A percentile compares a stretch with the other conserved stretches of the same genome.
phyloP scores from a whole-genome alignment of 2,797 vertebrate genomes.

The Rhinophrynus dorsalis region DNA sequence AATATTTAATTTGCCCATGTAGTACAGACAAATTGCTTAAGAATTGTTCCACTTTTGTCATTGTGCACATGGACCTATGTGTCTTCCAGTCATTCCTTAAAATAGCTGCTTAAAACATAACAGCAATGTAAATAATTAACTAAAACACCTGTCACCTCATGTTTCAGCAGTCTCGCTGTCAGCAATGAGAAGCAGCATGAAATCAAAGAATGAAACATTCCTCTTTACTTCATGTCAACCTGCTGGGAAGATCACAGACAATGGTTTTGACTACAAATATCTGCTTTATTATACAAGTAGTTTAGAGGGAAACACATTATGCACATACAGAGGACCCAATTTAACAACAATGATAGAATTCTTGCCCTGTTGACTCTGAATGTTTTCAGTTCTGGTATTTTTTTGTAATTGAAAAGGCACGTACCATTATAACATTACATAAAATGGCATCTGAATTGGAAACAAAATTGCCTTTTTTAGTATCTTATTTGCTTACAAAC shows the following conservation, averaged over 20 bases:
- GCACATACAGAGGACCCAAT: background rate
- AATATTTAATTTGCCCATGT: too few relatives aligned
- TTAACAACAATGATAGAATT: too few relatives aligned
- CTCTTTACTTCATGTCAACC: background rate
- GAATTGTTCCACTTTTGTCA: too few relatives aligned
- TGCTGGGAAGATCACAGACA: constrained; percentile 8
- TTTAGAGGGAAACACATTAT: background rate
- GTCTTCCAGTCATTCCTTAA: constrained; percentile 1
- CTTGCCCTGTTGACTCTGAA: too few relatives aligned
- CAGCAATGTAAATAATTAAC: constrained; percentile 31
- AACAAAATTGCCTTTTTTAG: too few relatives aligned
- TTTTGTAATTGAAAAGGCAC: too few relatives aligned
- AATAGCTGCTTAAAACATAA: constrained; percentile 15
- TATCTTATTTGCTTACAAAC: too few relatives aligned
- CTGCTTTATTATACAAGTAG: background rate
- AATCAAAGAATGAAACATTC: background rate
- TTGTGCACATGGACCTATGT: too few relatives aligned
- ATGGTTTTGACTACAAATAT: background rate
- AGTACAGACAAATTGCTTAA: too few relatives aligned
- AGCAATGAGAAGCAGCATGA: background rate
- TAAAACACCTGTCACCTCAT: constrained; percentile 25
- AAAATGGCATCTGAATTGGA: too few relatives aligned
- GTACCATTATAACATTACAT: too few relatives aligned
- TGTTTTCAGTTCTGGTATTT: too few relatives aligned
- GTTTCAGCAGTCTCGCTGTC: background rate